phyloP scores from a whole-genome alignment of 2,113 vertebrate genomes.

The Anarhynchus alexandrinus region DNA sequence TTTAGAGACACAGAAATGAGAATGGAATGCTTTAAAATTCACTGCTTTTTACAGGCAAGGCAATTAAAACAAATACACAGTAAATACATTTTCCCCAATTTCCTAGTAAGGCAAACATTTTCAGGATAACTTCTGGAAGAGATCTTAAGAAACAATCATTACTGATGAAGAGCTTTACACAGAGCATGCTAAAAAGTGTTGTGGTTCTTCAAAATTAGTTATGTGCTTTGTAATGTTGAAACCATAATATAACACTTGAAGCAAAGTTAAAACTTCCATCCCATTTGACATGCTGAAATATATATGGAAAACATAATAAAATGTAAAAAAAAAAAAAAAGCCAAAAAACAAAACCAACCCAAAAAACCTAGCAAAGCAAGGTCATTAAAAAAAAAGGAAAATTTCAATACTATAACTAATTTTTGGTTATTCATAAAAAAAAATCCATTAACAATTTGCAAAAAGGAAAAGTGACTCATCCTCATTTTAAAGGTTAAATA shows the following conservation, averaged over 20 bases:
- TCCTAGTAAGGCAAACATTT: background rate
- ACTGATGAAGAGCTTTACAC: background rate
- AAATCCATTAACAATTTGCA: background rate
- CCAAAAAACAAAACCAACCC: background rate
- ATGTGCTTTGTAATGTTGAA: background rate
- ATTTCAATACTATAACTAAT: background rate
- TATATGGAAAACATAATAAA: background rate
- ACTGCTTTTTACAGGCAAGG: slow-evolving; percentile 18
- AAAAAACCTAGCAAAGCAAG: background rate
- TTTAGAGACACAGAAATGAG: background rate
- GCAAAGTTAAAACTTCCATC: background rate
- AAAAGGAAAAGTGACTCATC: background rate
- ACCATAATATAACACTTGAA: background rate
- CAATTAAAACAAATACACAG: background rate
- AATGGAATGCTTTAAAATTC: background rate
- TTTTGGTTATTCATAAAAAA: background rate
- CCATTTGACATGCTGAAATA: background rate
- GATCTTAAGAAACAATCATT: background rate
- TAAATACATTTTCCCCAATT: background rate
- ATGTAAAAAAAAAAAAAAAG: background rate
- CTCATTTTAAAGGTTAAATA: background rate
- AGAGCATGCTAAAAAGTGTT: background rate
- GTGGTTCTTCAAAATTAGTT: background rate
- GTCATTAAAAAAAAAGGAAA: background rate
- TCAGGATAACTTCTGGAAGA: background rate